phyloP scores from a whole-genome alignment of 2,113 vertebrate species.

The Pterophyllum scalare region DNA sequence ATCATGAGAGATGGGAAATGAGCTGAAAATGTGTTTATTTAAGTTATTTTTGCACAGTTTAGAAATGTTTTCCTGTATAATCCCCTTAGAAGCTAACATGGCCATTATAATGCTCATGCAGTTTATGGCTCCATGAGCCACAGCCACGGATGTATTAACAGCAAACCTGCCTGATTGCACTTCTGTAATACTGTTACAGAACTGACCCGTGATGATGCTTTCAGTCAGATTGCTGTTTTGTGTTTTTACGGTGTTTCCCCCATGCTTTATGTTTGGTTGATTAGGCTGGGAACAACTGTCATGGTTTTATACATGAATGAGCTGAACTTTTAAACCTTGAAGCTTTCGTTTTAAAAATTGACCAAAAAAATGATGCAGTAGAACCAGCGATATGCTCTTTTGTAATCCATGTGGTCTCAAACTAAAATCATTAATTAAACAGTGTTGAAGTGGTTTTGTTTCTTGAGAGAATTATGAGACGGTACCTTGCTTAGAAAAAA shows the following conservation, averaged over 20 bases:
- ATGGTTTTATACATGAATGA: neutral
- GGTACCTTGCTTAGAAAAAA: neutral
- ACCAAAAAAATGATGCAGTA: neutral
- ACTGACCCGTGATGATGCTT: neutral
- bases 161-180: too few species aligned
- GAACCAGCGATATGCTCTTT: neutral
- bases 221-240: neutral
- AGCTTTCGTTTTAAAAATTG: neutral
- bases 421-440: neutral
- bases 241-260: neutral
- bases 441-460: neutral
- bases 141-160: too few species aligned
- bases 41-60: neutral
- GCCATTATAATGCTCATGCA: too few species aligned
- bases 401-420: neutral
- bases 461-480: neutral
- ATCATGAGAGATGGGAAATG: neutral
- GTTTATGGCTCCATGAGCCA: too few species aligned
- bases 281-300: neutral
- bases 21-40: neutral
- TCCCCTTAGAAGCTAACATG: neutral
- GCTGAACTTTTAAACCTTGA: neutral
- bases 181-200: slow-evolving; percentile 4
- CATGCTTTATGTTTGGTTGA: neutral
- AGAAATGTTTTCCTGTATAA: neutral